Percentiles rank a stretch among this genome's conserved stretches.
These are phyloP conservation scores for Scelioninae gen. 1 DNA, from an alignment of 2,888 invertebrate genomes.

Conservation along the genomic window DNA sequence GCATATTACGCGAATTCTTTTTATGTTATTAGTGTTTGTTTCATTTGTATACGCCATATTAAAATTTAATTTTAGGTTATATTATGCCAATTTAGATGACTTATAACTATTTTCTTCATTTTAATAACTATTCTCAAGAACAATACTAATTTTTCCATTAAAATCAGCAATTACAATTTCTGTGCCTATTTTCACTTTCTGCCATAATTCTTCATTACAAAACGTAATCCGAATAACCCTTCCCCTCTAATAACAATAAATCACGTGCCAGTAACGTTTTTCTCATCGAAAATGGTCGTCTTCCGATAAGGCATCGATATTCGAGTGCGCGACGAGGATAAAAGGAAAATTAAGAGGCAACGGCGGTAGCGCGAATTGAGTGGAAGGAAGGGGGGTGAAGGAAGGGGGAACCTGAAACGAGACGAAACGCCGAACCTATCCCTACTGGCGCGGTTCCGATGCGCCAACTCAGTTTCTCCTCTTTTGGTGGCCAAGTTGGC, in stretches of 20 bases:
- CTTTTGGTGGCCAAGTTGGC: no score
- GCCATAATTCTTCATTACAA: neutral
- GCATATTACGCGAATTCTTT: no score
- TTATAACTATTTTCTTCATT: no score
- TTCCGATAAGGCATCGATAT: slow-evolving; percentile 57
- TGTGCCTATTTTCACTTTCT: neutral
- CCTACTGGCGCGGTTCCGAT: slow-evolving; percentile 55
- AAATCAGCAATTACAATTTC: no score
- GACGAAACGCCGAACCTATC: slow-evolving; percentile 68
- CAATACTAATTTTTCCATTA: no score
- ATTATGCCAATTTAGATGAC: no score
- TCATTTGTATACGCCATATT: no score
- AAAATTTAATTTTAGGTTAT: no score
- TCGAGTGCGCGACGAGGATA: slow-evolving; percentile 56
- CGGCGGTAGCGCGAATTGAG: slow-evolving; percentile 54
- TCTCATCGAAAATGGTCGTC: slow-evolving; percentile 23
- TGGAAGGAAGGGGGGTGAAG: slow-evolving; percentile 43
- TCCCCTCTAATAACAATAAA: slow-evolving; percentile 2
- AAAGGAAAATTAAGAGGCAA: slow-evolving; percentile 57
- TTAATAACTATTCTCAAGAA: no score
- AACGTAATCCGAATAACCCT: neutral
- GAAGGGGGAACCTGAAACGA: slow-evolving; percentile 59
- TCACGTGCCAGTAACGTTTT: slow-evolving; percentile 2
- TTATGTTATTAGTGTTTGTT: no score
- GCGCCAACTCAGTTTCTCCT: no score